These are phyloP conservation scores for Saxidomus purpurata DNA, from an alignment of 1,140 invertebrate species.

Conservation along the genomic window DNA sequence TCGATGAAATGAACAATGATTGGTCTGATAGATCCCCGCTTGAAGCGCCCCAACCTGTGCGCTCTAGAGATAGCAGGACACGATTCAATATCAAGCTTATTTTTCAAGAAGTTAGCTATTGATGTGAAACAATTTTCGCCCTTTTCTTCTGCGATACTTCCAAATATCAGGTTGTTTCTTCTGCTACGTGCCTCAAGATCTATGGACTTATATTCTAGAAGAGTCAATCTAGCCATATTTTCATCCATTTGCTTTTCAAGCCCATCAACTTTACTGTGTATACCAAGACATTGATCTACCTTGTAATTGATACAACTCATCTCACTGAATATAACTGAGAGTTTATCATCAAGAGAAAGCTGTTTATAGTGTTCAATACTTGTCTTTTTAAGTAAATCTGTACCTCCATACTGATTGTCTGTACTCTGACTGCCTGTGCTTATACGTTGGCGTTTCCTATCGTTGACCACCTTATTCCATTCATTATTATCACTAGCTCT, in stretches of 20 bases:
- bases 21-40: background rate
- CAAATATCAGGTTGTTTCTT: conserved; percentile 26
- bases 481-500: too few relatives aligned
- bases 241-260: background rate
- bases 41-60: background rate
- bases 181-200: conserved; percentile 24
- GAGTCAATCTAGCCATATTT: background rate
- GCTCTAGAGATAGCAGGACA: background rate
- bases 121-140: background rate
- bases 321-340: too few relatives aligned
- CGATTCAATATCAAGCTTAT: background rate
- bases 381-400: too few relatives aligned
- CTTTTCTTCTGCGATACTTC: background rate
- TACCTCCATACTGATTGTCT: too few relatives aligned
- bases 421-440: too few relatives aligned
- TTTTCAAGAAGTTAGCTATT: background rate
- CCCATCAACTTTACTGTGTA: background rate
- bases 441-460: too few relatives aligned
- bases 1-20: conserved; percentile 25
- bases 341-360: too few relatives aligned
- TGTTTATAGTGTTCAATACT: too few relatives aligned
- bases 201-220: conserved; percentile 23
- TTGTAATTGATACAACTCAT: background rate
- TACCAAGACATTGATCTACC: background rate
- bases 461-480: too few relatives aligned